Evolutionary conservation across 2,113 vertebrate species (phyloP), one percentile per base, ranked within the genome.

Genomic region (Chrysemys picta): DNA sequence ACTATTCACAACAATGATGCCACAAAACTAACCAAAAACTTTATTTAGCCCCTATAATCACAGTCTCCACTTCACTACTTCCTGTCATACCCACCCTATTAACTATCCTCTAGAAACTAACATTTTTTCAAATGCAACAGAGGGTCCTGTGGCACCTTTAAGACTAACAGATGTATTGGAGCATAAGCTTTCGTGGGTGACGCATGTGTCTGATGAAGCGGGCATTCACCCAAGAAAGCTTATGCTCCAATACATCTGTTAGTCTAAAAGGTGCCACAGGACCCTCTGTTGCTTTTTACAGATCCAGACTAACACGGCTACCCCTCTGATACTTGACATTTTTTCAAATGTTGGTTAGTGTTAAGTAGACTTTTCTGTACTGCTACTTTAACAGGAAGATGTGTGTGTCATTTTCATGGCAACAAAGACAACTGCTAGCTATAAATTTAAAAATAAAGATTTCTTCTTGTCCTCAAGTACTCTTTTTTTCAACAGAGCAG

Each of bases 41-140:
- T 2, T 1, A 0, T 0, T 4, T 9, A 2, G 16, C 52, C 19
- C 2, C 5, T 2, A 1, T 25, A 0, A 0, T 38, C 3, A 22
- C 88, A 3, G 0, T 62, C 5, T 78, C 89, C 2, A 6, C 3
- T 2, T 0, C 8, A 0, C 3, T 85, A 0, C 7, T 92, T 0
- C 82, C 49, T 0, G 5, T 83, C 0, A 35, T 50, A 27, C 65
- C 87, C 21, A 11, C 53, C 16, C 22, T 54, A 19, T 35, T 35
- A 11, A 47, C n/a, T 0, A 0, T 9, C 0, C 1, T 9, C 0
- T 82, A 94, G 56, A 59, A 62, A 49, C 82, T 35, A 17, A 62
- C 12, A 17, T 31, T 35, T 62, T 62, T 62, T 62, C 27, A 27
- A 29, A 29, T 59, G 11, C 45, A 45, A 45, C 45, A 45, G 45